Conservation (phyloP, 2,797 vertebrate species). For the Melopsittacus undulatus region DNA sequence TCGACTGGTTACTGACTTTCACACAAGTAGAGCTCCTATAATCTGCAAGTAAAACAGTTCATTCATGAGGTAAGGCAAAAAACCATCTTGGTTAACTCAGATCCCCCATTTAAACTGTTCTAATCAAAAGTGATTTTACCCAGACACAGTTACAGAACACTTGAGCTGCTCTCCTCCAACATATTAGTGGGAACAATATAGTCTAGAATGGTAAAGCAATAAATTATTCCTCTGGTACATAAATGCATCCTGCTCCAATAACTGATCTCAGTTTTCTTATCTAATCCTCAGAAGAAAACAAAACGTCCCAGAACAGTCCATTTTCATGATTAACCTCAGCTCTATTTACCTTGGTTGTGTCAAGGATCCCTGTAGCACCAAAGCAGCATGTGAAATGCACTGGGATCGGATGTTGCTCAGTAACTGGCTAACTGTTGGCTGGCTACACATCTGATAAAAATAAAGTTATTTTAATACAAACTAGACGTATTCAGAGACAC, state of each 20-base stretch:
- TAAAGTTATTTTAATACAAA: neutral
- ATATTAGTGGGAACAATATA: neutral
- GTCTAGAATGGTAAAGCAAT: neutral
- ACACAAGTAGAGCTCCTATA: neutral
- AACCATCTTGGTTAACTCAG: neutral
- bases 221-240: neutral
- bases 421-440: constrained; percentile 95
- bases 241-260: neutral
- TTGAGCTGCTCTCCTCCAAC: neutral
- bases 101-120: neutral
- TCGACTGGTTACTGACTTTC: neutral
- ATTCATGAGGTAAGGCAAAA: neutral
- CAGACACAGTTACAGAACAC: neutral
- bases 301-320: neutral
- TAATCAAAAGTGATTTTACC: neutral
- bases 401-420: constrained; percentile 99
- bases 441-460: constrained; percentile 91
- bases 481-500: neutral
- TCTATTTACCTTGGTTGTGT: constrained; percentile 91
- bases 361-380: constrained; percentile 93
- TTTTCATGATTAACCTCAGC: rapidly evolving
- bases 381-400: constrained; percentile 95
- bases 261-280: neutral
- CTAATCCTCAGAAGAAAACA: neutral
- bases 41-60: neutral